These are phyloP conservation scores for Eidolon helvum DNA, from an alignment of 2,113 vertebrate genomes.

Conservation along the genomic window DNA sequence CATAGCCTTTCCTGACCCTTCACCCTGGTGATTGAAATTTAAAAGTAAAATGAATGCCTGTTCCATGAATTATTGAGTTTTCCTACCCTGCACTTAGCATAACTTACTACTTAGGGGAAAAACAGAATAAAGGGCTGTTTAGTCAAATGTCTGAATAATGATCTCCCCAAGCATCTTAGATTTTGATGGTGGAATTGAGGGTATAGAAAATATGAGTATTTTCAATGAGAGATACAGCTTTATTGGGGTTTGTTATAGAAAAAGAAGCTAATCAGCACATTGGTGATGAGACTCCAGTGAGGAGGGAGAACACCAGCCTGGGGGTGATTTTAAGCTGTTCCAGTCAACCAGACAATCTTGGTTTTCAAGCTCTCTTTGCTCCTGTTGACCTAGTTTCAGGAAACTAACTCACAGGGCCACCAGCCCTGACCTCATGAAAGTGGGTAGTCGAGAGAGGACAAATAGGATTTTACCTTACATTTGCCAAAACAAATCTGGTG, in stretches of 20 bases:
- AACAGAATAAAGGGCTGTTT: conserved; percentile 40
- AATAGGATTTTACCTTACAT: conserved; percentile 13
- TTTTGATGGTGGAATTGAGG: neutral
- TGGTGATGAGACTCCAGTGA: neutral
- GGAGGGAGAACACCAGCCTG: neutral
- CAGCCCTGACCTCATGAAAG: neutral
- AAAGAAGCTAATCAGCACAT: neutral
- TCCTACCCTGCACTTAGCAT: conserved; percentile 10
- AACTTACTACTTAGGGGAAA: conserved; percentile 18
- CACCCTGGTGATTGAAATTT: conserved; percentile 49
- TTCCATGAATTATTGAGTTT: conserved; percentile 54
- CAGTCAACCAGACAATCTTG: neutral
- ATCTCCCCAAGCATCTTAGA: neutral
- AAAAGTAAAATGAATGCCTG: conserved; percentile 66
- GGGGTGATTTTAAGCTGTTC: neutral
- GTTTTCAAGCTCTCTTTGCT: neutral
- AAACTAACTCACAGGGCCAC: neutral
- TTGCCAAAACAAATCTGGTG: conserved; percentile 25
- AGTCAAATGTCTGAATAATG: conserved; percentile 49
- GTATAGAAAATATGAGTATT: neutral
- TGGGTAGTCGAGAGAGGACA: neutral
- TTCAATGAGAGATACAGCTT: neutral
- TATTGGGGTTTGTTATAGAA: neutral
- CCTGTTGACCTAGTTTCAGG: neutral
- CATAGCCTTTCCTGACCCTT: conserved; percentile 60